Percentiles rank a stretch among this genome's conserved stretches.
Evolutionary conservation across 2,113 vertebrate genomes (phyloP).

Genomic region (Dipodomys spectabilis): DNA sequence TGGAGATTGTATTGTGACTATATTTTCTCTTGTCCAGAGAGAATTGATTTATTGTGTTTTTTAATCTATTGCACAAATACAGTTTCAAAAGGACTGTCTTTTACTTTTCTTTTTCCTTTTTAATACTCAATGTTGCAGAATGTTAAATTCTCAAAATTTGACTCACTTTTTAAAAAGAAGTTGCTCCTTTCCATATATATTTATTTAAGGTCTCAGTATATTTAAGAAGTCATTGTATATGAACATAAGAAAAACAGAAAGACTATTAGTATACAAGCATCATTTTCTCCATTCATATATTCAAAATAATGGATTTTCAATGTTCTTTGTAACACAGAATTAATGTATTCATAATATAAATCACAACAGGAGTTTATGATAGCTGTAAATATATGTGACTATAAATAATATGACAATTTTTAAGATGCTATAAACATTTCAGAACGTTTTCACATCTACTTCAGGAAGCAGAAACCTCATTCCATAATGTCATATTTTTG

Average conservation of each 20-base stretch:
- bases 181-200: conserved; percentile 41
- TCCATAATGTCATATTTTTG: not conserved
- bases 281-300: not conserved
- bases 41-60: conserved; percentile 54
- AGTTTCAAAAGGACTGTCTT: conserved; percentile 49
- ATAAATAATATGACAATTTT: not conserved
- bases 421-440: not conserved
- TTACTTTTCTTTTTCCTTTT: conserved; percentile 22
- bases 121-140: conserved; percentile 52
- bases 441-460: not conserved
- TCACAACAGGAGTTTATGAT: not conserved
- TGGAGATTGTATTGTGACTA: not conserved
- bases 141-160: conserved; percentile 28
- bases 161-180: conserved; percentile 40
- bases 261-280: not conserved
- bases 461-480: not conserved
- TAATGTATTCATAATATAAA: not conserved
- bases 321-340: not conserved
- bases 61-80: conserved; percentile 55
- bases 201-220: not conserved
- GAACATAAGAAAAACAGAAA: conserved; percentile 34
- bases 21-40: conserved; percentile 42
- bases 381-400: not conserved
- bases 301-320: not conserved
- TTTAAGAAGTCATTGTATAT: not conserved